Evolutionary conservation across 2,113 vertebrate genomes (phyloP).

Genomic region (Colistium nudipinnis): DNA sequence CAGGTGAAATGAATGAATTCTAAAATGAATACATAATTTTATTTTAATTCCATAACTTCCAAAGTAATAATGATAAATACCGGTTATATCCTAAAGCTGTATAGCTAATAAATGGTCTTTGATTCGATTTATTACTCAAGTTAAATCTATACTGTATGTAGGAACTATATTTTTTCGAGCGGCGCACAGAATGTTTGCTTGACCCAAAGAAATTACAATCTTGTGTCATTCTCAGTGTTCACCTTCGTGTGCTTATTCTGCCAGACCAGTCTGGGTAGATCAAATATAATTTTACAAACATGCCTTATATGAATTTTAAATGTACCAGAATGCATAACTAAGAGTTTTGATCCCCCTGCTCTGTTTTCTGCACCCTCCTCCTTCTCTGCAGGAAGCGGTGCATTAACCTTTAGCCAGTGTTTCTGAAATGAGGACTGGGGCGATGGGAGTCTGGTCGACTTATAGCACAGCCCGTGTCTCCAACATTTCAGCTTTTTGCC

Average conservation of each 20-base stretch:
- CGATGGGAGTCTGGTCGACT: constrained; percentile 51
- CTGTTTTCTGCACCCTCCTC: constrained; percentile 8
- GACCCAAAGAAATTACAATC: neutral
- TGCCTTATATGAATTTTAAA: constrained; percentile 39
- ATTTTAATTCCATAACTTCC: neutral
- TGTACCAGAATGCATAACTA: constrained; percentile 24
- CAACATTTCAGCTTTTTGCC: constrained; percentile 43
- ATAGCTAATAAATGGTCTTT: constrained; percentile 14
- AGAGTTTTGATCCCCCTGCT: constrained; percentile 44
- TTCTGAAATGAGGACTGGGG: constrained; percentile 73
- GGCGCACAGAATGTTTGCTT: neutral
- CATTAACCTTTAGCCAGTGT: constrained; percentile 74
- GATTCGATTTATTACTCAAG: constrained; percentile 8
- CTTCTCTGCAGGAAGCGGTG: constrained; percentile 49
- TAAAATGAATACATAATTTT: neutral
- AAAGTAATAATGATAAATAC: constrained; percentile 5
- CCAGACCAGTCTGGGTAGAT: constrained; percentile 1
- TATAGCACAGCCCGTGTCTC: constrained; percentile 38
- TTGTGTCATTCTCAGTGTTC: neutral
- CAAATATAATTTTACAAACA: constrained; percentile 19
- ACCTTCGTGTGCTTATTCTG: constrained; percentile 12
- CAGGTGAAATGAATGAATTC: neutral
- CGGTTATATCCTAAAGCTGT: neutral
- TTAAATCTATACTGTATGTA: too few relatives aligned
- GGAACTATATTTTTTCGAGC: neutral